phyloP scores from a whole-genome alignment of 2,888 invertebrate species.

The Stenolophus ochropezus region DNA sequence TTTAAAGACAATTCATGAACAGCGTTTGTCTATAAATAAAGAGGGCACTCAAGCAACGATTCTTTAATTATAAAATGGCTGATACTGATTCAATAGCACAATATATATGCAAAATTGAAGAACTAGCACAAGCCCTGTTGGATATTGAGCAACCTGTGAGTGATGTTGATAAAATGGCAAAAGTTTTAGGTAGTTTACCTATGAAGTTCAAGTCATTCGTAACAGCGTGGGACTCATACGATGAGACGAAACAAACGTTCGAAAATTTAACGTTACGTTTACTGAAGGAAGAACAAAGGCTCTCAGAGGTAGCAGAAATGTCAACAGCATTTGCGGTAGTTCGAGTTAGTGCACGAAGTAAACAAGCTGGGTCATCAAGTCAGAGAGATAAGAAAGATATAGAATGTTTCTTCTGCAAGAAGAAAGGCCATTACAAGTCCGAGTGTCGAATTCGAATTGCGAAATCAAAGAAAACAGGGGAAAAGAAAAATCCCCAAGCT shows the following conservation, averaged over 20 bases:
- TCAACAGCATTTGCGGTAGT: background rate
- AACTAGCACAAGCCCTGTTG: conserved; percentile 48
- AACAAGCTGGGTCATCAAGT: background rate
- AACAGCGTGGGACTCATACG: conserved; percentile 48
- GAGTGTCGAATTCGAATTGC: conserved; percentile 7
- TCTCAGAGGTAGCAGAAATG: background rate
- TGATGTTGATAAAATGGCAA: conserved; percentile 60
- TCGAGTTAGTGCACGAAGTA: background rate
- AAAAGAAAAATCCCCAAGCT: background rate
- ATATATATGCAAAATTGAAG: conserved; percentile 54
- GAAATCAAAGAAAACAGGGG: background rate
- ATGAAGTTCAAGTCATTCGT: conserved; percentile 28
- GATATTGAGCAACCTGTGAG: conserved; percentile 51
- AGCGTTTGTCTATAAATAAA: conserved; percentile 54
- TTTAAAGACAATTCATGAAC: conserved; percentile 22
- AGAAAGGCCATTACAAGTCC: background rate
- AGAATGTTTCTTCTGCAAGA: conserved; percentile 1
- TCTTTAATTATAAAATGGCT: conserved; percentile 44
- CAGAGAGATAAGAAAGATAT: background rate
- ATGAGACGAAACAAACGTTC: conserved; percentile 53
- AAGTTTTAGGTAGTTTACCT: conserved; percentile 48
- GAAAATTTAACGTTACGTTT: conserved; percentile 49
- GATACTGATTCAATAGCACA: conserved; percentile 55
- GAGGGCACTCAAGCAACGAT: conserved; percentile 58
- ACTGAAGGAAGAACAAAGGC: conserved; percentile 31